phyloP scores from a whole-genome alignment of 2,888 invertebrate genomes.

The Brachynemurus nebulosus region DNA sequence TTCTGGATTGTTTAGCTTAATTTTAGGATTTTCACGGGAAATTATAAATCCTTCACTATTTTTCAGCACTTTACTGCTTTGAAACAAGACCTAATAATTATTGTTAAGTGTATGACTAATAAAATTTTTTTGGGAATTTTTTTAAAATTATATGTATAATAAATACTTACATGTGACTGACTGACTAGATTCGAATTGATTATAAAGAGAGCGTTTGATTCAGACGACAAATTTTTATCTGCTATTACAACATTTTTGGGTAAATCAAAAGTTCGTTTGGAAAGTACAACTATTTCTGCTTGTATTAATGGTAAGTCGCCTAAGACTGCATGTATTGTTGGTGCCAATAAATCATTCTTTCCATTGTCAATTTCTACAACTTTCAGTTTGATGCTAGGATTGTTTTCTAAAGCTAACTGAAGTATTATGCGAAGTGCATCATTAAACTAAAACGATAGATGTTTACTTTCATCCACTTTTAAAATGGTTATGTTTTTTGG shows the following conservation, averaged over 20 bases:
- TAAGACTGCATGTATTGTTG: conserved; percentile 41
- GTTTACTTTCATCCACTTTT: neutral
- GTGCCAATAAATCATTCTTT: conserved; percentile 36
- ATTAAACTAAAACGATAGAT: neutral
- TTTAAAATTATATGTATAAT: neutral
- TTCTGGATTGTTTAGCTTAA: conserved; percentile 20
- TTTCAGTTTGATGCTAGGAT: conserved; percentile 45
- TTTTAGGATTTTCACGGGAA: conserved; percentile 20
- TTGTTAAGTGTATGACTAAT: neutral
- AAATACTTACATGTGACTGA: conserved; percentile 33
- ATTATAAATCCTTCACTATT: conserved; percentile 27
- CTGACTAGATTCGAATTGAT: conserved; percentile 31
- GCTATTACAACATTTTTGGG: conserved; percentile 39
- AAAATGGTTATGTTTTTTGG: too few species aligned
- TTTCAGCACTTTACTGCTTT: conserved; percentile 31
- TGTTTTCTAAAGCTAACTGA: conserved; percentile 62
- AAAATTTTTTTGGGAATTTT: neutral
- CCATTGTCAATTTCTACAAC: conserved; percentile 32
- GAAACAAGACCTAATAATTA: conserved; percentile 33
- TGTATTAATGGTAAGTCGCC: conserved; percentile 56
- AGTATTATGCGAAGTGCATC: conserved; percentile 41
- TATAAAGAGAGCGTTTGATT: conserved; percentile 21
- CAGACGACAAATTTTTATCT: conserved; percentile 39
- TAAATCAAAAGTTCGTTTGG: conserved; percentile 36
- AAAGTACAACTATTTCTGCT: conserved; percentile 45